phyloP scores from a whole-genome alignment of 64 coral and sea anemone species.

The Stichodactyla helianthus region DNA sequence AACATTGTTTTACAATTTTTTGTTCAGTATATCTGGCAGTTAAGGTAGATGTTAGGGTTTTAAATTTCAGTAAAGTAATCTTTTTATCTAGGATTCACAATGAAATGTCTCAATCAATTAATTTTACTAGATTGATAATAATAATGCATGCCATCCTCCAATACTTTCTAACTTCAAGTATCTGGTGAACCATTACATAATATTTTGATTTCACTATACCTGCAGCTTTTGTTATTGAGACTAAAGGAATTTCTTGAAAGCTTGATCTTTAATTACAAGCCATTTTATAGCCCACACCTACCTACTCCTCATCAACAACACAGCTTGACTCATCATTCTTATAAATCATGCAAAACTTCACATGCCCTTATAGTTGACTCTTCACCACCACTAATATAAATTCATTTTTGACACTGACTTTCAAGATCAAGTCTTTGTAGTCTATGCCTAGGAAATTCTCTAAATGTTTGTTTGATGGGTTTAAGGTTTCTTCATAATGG shows the following conservation, averaged over 20 bases:
- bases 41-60: neutral
- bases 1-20: no score
- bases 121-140: neutral
- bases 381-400: neutral
- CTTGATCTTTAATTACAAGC: neutral
- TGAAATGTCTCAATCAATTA: neutral
- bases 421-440: neutral
- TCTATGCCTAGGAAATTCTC: neutral
- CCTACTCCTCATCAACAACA: neutral
- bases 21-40: no score
- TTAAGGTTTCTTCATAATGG: neutral
- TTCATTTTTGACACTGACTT: neutral
- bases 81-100: neutral
- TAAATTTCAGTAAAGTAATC: neutral
- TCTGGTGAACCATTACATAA: neutral
- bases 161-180: neutral
- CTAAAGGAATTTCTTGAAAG: neutral
- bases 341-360: conserved; percentile 27
- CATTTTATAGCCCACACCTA: conserved; percentile 17
- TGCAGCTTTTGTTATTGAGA: neutral
- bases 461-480: neutral
- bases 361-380: conserved; percentile 8
- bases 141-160: neutral
- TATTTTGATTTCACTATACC: neutral
- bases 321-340: conserved; percentile 21